Evolutionary conservation across 2,113 vertebrate species (phyloP), one percentile per base, ranked within the genome.

Genomic region (Trogon melanurus): DNA sequence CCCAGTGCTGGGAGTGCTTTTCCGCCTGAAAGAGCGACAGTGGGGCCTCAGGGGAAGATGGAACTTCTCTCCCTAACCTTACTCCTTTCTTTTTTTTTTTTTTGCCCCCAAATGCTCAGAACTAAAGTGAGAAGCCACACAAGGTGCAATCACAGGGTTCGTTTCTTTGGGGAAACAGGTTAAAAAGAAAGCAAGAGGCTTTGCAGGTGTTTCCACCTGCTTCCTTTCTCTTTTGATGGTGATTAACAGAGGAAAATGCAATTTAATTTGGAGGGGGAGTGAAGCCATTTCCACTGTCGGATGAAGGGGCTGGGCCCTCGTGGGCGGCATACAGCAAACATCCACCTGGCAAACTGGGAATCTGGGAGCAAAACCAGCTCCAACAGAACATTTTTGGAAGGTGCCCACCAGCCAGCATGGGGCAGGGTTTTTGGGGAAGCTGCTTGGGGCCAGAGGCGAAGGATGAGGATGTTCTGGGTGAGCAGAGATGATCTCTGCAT

Each of bases 391-490:
- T 20, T 65, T 81, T 17, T 1, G 0, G 21, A 47, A 71, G 69
- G 62, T 1, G 2, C 27, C 32, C 27, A 25, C 26, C 12, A 21
- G 5, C 10, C 0, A 0, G 29, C 34, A 29, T 1, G 0, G 22
- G 3, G 44, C 1, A 2, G 19, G 9, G 17, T 12, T 38, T 18
- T 16, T 27, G 45, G 27, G 23, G 18, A 44, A 50, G 83, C 32
- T n/a, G n/a, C 21, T 58, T 2, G 1, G 38, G 60, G 32, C 6
- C 0, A 0, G 15, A 26, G 23, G 22, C 1, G 3, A 64, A 65
- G 50, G 50, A 45, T 3, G 17, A 45, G 53, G 29, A 34, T 0
- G 2, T 36, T 11, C 36, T 21, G 9, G 36, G 26, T 7, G 17
- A 82, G 25, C 5, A 9, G 18, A 65, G 36, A 26, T 1, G 3